Conservation (phyloP, 2,888 invertebrate species). For the Laothoe populi region DNA sequence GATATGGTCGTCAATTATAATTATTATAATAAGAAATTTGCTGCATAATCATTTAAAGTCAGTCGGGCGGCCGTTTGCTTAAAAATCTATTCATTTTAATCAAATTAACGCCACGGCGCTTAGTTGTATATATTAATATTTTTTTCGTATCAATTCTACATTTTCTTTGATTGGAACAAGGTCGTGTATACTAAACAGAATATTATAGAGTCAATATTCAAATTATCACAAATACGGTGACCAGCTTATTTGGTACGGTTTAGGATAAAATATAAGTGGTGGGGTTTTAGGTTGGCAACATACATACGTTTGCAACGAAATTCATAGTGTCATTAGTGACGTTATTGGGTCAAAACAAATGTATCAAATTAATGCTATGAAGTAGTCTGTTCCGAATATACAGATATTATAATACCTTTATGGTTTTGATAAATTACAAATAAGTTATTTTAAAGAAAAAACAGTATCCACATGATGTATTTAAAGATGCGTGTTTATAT, state of each 20-base stretch:
- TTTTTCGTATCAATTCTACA: slow-evolving; percentile 16
- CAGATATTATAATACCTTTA: no score
- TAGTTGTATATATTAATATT: neutral
- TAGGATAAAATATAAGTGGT: neutral
- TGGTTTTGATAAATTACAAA: no score
- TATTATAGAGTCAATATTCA: neutral
- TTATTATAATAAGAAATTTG: slow-evolving; percentile 25
- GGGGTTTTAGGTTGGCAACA: neutral
- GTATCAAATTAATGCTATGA: no score
- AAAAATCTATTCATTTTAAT: slow-evolving; percentile 12
- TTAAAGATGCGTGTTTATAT: no score
- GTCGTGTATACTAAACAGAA: slow-evolving; percentile 12
- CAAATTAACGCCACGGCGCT: slow-evolving; percentile 13
- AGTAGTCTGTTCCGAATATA: no score
- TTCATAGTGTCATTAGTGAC: slow-evolving; percentile 1
- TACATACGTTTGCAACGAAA: neutral
- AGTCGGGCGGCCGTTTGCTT: slow-evolving; percentile 6
- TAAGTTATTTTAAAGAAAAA: no score
- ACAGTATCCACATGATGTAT: no score
- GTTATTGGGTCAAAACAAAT: no score
- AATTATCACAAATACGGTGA: neutral
- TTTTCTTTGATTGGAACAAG: slow-evolving; percentile 30
- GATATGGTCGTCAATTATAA: slow-evolving; percentile 27
- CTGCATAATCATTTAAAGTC: slow-evolving; percentile 11
- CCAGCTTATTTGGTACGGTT: neutral